Conservation (phyloP, 1,140 invertebrate genomes). For the Arion vulgaris region DNA sequence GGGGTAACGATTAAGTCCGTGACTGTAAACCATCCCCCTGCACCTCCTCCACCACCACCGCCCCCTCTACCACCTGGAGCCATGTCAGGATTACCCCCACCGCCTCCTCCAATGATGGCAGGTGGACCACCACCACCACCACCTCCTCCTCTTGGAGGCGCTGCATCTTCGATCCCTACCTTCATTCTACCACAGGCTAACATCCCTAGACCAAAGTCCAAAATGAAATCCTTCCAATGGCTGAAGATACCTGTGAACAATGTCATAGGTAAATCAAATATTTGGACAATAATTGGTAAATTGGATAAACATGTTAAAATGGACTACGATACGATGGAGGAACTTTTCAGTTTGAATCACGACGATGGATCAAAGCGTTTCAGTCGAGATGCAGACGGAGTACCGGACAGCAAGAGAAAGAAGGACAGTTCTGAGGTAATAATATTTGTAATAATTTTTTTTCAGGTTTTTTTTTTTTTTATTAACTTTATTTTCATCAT, state of each 20-base stretch:
- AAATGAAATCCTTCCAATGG: slow-evolving; percentile 69
- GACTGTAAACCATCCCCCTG: too few species aligned
- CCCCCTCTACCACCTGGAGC: slow-evolving; percentile 56
- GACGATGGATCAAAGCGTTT: slow-evolving; percentile 34
- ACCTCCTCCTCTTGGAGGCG: slow-evolving; percentile 9
- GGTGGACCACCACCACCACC: slow-evolving; percentile 41
- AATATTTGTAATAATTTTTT: too few species aligned
- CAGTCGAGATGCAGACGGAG: slow-evolving; percentile 44
- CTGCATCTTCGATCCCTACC: slow-evolving; percentile 6
- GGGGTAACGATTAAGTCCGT: too few species aligned
- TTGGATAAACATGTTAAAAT: slow-evolving; percentile 81
- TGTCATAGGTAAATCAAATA: slow-evolving; percentile 63
- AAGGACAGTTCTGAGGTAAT: slow-evolving; percentile 64
- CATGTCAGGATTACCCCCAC: slow-evolving; percentile 68
- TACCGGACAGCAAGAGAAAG: slow-evolving; percentile 62
- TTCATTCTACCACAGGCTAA: slow-evolving; percentile 59
- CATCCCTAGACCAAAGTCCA: slow-evolving; percentile 65
- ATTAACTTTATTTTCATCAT: too few species aligned
- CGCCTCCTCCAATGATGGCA: slow-evolving; percentile 46
- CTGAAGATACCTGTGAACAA: slow-evolving; percentile 67
- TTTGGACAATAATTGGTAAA: slow-evolving; percentile 89
- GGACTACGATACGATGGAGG: slow-evolving; percentile 69
- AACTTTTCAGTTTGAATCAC: slow-evolving; percentile 61
- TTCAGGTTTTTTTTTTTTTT: too few species aligned
- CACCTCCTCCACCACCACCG: slow-evolving; percentile 23